Percentiles rank a stretch among this genome's conserved stretches.
These are phyloP conservation scores for Macquaria australasica DNA, from an alignment of 2,113 vertebrate species.

Conservation along the genomic window DNA sequence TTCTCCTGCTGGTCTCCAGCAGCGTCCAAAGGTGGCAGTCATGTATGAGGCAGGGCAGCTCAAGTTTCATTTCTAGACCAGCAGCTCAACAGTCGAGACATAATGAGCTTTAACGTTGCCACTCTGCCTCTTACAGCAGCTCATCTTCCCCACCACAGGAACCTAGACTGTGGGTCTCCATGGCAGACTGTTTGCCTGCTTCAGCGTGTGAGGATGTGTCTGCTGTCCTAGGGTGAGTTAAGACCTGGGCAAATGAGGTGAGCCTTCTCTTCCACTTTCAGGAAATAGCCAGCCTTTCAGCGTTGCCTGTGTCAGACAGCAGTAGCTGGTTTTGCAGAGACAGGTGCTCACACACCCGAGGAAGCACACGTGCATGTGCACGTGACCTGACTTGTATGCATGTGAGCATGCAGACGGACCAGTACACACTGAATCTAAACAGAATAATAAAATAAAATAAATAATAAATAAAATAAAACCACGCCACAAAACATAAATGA, in stretches of 20 bases:
- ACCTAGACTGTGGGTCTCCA: conserved; percentile 62
- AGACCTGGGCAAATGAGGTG: conserved; percentile 73
- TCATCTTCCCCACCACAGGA: conserved; percentile 77
- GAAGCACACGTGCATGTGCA: conserved; percentile 42
- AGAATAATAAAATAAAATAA: not conserved
- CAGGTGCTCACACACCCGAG: conserved; percentile 30
- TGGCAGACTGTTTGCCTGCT: conserved; percentile 68
- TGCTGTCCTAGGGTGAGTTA: conserved; percentile 68
- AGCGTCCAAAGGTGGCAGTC: conserved; percentile 65
- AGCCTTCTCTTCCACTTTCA: conserved; percentile 62
- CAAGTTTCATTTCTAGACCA: conserved; percentile 72
- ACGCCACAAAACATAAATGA: conserved; percentile 1
- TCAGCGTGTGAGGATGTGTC: conserved; percentile 60
- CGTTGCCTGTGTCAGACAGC: conserved; percentile 33
- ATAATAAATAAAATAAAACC: conserved; percentile 3
- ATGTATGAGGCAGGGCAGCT: conserved; percentile 56
- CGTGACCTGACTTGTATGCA: conserved; percentile 30
- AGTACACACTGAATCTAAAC: conserved; percentile 9
- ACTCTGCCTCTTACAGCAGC: conserved; percentile 73
- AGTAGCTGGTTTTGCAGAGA: conserved; percentile 34
- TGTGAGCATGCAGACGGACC: conserved; percentile 22
- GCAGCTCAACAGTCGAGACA: conserved; percentile 69
- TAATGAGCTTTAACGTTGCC: conserved; percentile 79
- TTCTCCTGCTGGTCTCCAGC: conserved; percentile 67
- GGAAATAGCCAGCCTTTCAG: conserved; percentile 58